phyloP scores from a whole-genome alignment of 2,113 vertebrate species.

The Vimba vimba region DNA sequence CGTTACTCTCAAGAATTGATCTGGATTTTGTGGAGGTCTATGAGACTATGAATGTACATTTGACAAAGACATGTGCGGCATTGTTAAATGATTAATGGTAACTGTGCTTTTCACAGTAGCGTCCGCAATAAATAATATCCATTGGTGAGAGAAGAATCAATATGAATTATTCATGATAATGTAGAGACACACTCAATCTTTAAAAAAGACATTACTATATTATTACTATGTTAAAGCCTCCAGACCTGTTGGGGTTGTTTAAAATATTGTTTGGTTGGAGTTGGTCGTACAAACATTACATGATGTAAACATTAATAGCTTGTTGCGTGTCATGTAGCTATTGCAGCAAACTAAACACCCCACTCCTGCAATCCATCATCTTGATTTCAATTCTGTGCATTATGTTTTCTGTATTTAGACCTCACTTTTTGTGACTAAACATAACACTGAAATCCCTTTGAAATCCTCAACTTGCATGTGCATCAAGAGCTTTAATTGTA shows the following conservation, averaged over 20 bases:
- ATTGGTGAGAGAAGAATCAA: conserved; percentile 6
- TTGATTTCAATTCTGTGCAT: background rate
- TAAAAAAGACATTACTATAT: conserved; percentile 19
- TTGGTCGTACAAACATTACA: background rate
- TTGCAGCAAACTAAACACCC: background rate
- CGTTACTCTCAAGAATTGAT: conserved; percentile 17
- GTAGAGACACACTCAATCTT: conserved; percentile 13
- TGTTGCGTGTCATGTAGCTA: conserved; percentile 19
- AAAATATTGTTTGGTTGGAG: conserved; percentile 31
- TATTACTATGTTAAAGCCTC: conserved; percentile 21
- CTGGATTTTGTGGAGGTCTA: background rate
- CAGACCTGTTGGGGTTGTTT: background rate
- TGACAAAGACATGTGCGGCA: conserved; percentile 31
- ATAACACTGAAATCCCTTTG: conserved; percentile 17
- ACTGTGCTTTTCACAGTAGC: conserved; percentile 34
- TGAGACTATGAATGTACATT: conserved; percentile 7
- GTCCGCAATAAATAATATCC: conserved; percentile 23
- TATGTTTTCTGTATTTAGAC: background rate
- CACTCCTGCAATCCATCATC: background rate
- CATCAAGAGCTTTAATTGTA: background rate
- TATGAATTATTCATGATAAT: conserved; percentile 17
- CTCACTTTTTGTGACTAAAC: background rate
- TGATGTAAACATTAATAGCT: conserved; percentile 50
- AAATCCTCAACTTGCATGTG: background rate
- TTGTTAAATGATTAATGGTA: background rate